Base-by-base conservation (phyloP, 2,797 vertebrate genomes). In the Euthynnus affinis region DNA sequence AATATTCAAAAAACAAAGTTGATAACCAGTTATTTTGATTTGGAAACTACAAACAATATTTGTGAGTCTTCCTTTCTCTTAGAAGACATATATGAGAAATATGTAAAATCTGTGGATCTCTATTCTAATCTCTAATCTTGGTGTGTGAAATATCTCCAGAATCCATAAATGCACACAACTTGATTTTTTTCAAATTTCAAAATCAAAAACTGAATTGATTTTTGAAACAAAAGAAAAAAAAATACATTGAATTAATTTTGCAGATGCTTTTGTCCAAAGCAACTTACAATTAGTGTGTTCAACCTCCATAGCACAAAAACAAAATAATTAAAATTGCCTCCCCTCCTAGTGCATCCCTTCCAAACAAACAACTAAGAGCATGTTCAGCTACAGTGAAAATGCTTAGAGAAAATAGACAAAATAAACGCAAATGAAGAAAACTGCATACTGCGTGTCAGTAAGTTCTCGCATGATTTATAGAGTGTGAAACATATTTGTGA, bases 131-230 rank as follows among this genome's bases (percentile, higher is more conserved):
- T 7, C 3, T 0, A 42, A 22, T 7, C 44, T 44, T 34, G 0
- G 1, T 9, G 23, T 63, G 3, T 4, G 49, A 3, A 55, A 23
- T 5, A 20, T 53, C 3, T 56, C 27, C 15, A 44, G 27, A 49
- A 58, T 51, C 18, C 7, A 7, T 42, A 29, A 23, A 42, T 34
- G 12, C 9, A 14, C 40, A 53, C 18, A 63, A 34, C 52, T 1
- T 17, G 3, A 59, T 22, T 57, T 64, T 8, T 40, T 8, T 40
- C 3, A 27, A 9, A 32, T 17, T 48, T 37, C 37, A 37, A 67
- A 67, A 37, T 32, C 13, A 5, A 51, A 58, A 71, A 71, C 14
- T 8, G 74, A 69, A 58, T 4, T 48, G 8, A 59, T 48, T 67
- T 42, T 55, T 32, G 8, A 37, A 37, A n/a, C n/a, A n/a, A 37